Evolutionary conservation across 2,797 vertebrate genomes (phyloP), one percentile per base, ranked within the genome.

Genomic region (Poeciliopsis infans): DNA sequence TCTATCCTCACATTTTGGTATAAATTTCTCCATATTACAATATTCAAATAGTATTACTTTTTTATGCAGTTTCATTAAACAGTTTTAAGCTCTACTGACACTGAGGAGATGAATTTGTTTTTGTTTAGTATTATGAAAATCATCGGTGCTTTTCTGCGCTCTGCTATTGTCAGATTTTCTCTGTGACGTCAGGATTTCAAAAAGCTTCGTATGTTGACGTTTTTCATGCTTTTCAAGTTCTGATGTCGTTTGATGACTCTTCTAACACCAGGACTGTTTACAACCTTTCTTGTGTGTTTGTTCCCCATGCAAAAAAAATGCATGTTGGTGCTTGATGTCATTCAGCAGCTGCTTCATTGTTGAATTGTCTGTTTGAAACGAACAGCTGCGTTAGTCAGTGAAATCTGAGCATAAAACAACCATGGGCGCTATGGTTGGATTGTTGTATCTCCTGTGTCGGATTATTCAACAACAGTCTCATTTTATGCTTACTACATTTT

Each of bases 241-340:
- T 77, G 79, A 79, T 45, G 39, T 28, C 49, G 74, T 55, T 75
- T n/a, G 53, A 49, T 25, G 77, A 51, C 78, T 85, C 87, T 88
- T 47, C 15, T 79, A 33, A 33, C 64, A 76, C 72, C 45, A n/a
- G 33, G 74, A 84, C 41, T 7, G 36, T 39, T 77, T 68, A 57
- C 55, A 75, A 28, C 18, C 47, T 81, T 47, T 77, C 70, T 78
- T 68, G 59, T 53, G 41, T 78, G 80, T 84, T 88, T 90, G 87
- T 88, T 92, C 89, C 86, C 69, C 45, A 5, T 39, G 36, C 84
- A 86, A 87, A 46, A 87, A 86, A 86, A 87, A 79, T 78, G 53
- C 73, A 69, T 87, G 88, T 82, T 46, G 79, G 84, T 87, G 82
- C 90, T 91, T 87, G 90, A 84, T 90, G 86, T 84, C 87, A 66